These are phyloP conservation scores for Gastrophysa polygoni DNA, from an alignment of 2,888 invertebrate species.

Conservation along the genomic window DNA sequence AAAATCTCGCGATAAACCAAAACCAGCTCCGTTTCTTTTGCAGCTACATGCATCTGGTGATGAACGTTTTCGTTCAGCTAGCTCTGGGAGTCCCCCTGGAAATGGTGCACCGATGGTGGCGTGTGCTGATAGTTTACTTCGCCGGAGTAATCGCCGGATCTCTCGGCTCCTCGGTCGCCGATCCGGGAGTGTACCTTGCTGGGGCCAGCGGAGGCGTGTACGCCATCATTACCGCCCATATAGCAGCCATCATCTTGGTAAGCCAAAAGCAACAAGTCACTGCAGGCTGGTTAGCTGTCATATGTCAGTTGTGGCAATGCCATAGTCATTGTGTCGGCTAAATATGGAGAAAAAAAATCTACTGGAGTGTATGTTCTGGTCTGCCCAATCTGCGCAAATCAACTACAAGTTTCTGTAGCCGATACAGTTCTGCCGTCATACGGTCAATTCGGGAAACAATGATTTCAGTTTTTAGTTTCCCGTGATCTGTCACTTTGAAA, in stretches of 20 bases:
- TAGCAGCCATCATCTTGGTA: slow-evolving; percentile 89
- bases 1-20: too few relatives aligned
- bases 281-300: too few relatives aligned
- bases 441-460: too few relatives aligned
- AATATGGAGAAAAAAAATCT: too few relatives aligned
- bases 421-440: too few relatives aligned
- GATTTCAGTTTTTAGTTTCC: too few relatives aligned
- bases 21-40: slow-evolving; percentile 31
- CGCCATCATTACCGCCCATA: slow-evolving; percentile 90
- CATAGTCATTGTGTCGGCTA: too few relatives aligned
- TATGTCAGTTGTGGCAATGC: too few relatives aligned
- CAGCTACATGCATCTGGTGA: slow-evolving; percentile 85
- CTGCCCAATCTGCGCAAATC: too few relatives aligned
- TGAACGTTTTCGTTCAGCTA: slow-evolving; percentile 90
- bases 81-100: slow-evolving; percentile 93
- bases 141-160: slow-evolving; percentile 87
- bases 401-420: too few relatives aligned
- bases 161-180: slow-evolving; percentile 79
- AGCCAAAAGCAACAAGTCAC: slow-evolving; percentile 33
- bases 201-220: slow-evolving; percentile 97
- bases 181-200: slow-evolving; percentile 80
- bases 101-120: slow-evolving; percentile 96
- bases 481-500: too few relatives aligned
- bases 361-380: too few relatives aligned
- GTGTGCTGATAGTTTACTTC: slow-evolving; percentile 82